Conservation (phyloP, 2,113 vertebrate genomes). For the Thryonomys swinderianus region DNA sequence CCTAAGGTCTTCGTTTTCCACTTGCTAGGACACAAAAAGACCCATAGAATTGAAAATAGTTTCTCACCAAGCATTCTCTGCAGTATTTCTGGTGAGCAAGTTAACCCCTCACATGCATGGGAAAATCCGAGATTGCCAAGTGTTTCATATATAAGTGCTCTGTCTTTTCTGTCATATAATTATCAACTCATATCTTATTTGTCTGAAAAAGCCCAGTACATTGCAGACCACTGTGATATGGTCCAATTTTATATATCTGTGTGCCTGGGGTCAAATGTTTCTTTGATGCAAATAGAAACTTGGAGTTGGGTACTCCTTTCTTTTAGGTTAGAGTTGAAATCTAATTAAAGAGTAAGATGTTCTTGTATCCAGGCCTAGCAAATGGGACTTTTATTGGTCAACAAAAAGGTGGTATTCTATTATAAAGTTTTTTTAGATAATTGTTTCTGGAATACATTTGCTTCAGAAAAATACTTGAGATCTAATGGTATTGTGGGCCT, state of each 20-base stretch:
- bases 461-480: not conserved
- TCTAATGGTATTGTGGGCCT: not conserved
- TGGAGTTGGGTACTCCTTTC: constrained; percentile 22
- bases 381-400: not conserved
- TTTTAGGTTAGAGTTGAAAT: not conserved
- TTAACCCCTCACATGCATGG: not conserved
- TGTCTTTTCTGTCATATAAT: not conserved
- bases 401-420: constrained; percentile 12
- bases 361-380: constrained; percentile 25
- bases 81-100: not conserved
- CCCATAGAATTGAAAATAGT: not conserved
- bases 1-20: not conserved
- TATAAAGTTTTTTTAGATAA: constrained; percentile 14
- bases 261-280: not conserved
- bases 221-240: not conserved
- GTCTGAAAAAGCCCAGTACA: not conserved
- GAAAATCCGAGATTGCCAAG: not conserved
- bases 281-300: constrained; percentile 47
- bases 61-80: not conserved
- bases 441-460: not conserved
- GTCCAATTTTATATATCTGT: not conserved
- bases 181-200: constrained; percentile 9
- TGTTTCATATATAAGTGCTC: not conserved
- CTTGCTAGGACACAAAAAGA: not conserved
- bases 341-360: constrained; percentile 16